These are phyloP conservation scores for Oncorhynchus tshawytscha DNA, from an alignment of 2,113 vertebrate species.

Conservation along the genomic window DNA sequence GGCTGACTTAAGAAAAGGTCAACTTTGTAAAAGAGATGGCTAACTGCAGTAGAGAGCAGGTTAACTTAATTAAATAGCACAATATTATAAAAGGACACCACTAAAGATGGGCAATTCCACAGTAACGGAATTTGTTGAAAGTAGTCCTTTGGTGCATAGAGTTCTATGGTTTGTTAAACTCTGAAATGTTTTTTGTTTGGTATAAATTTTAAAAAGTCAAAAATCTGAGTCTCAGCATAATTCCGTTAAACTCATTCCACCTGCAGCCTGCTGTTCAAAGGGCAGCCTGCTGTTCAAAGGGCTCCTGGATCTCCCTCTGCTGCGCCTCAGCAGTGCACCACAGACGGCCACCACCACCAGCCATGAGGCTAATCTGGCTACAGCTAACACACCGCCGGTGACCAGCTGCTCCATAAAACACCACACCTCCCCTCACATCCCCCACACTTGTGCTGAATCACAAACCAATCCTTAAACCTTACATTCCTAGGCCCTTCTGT, in stretches of 20 bases:
- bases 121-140: no score
- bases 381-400: slow-evolving; percentile 56
- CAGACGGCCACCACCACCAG: slow-evolving; percentile 38
- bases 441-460: slow-evolving; percentile 9
- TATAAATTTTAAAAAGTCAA: neutral
- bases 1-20: neutral
- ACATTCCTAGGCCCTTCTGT: neutral
- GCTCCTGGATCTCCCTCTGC: slow-evolving; percentile 45
- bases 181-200: no score
- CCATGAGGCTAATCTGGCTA: slow-evolving; percentile 58
- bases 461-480: neutral
- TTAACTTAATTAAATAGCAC: neutral
- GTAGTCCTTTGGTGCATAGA: no score
- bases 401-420: slow-evolving; percentile 63
- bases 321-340: slow-evolving; percentile 41
- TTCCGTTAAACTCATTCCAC: slow-evolving; percentile 66
- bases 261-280: slow-evolving; percentile 70
- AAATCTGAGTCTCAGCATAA: neutral
- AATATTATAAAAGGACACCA: neutral
- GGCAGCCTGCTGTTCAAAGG: slow-evolving; percentile 63
- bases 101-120: neutral
- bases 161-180: no score
- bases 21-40: neutral
- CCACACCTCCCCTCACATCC: slow-evolving; percentile 30
- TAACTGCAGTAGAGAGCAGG: neutral